These are phyloP conservation scores for Notolepis coatsorum DNA, from an alignment of 2,797 vertebrate genomes.

Conservation along the genomic window DNA sequence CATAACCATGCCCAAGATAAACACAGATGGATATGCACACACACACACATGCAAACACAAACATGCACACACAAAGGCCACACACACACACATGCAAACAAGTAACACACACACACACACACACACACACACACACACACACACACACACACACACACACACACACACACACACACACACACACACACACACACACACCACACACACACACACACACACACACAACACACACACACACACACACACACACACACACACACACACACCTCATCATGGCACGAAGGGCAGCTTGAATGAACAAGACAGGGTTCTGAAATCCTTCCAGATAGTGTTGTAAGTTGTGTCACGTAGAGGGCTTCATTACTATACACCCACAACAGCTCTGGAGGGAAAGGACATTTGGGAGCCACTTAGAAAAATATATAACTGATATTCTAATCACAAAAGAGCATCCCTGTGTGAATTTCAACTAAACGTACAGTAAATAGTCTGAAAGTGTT, in stretches of 20 bases:
- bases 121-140: neutral
- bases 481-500: conserved; percentile 6
- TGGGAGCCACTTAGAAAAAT: neutral
- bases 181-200: neutral
- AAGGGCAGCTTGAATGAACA: neutral
- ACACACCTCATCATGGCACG: neutral
- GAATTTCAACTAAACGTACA: conserved; percentile 10
- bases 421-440: neutral
- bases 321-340: conserved; percentile 20
- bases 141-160: neutral
- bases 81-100: neutral
- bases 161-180: neutral
- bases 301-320: conserved; percentile 3
- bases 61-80: neutral
- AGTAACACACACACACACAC: neutral
- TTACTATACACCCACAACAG: neutral
- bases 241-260: neutral
- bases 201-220: neutral
- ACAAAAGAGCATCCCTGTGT: neutral
- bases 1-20: neutral
- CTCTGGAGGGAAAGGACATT: neutral
- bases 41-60: neutral
- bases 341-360: conserved; percentile 18
- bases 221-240: neutral
- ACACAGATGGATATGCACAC: neutral